A percentile compares a stretch with the other conserved stretches of the same genome.
These are phyloP conservation scores for Nemapogon koenigi DNA, from an alignment of 2,888 invertebrate genomes.

Conservation along the genomic window DNA sequence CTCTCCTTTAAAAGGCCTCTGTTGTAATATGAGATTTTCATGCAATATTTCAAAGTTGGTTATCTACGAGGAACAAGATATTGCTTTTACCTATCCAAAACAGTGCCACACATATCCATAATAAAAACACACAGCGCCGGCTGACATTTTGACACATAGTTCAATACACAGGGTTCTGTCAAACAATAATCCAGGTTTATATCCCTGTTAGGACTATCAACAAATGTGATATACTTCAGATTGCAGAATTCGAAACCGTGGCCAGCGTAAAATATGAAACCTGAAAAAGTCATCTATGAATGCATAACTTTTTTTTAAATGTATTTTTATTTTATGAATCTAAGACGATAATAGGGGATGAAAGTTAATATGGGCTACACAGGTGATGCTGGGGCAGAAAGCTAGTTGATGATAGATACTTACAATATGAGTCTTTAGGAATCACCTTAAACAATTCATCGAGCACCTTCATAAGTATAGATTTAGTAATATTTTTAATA, in stretches of 20 bases:
- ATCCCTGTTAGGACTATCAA: conserved; percentile 47
- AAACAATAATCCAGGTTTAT: conserved; percentile 42
- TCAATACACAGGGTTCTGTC: conserved; percentile 52
- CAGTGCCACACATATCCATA: conserved; percentile 62
- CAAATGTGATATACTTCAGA: conserved; percentile 54
- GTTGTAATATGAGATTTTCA: no score
- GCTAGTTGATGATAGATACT: no score
- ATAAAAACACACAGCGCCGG: conserved; percentile 54
- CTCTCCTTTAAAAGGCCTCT: no score
- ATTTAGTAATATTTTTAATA: conserved; percentile 34
- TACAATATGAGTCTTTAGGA: conserved; percentile 50
- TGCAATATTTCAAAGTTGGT: no score
- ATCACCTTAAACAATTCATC: conserved; percentile 28
- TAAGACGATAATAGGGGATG: no score
- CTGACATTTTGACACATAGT: conserved; percentile 39
- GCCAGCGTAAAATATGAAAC: conserved; percentile 61
- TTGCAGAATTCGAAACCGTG: conserved; percentile 60
- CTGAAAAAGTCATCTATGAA: no score
- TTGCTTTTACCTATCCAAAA: conserved; percentile 56
- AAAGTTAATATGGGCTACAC: no score
- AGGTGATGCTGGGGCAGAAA: no score
- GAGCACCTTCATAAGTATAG: conserved; percentile 29
- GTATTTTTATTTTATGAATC: no score
- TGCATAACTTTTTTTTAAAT: no score
- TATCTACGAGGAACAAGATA: no score